Evolutionary conservation across 2,888 invertebrate species (phyloP).

Genomic region (Congeria kusceri): DNA sequence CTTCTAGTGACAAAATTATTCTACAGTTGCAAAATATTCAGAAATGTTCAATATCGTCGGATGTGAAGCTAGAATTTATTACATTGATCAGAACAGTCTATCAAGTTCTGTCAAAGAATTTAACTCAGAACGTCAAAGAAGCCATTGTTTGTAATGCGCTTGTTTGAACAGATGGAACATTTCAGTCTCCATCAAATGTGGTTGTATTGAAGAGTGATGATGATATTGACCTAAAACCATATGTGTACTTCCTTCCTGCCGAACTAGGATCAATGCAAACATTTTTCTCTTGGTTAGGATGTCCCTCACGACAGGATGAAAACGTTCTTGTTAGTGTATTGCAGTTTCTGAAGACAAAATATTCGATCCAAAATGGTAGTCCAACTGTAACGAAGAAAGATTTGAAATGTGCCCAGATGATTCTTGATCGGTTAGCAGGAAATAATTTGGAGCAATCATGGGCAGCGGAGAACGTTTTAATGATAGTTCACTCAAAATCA

Average conservation of each 20-base stretch:
- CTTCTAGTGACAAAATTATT: not conserved
- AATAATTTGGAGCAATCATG: not conserved
- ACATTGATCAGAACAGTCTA: not conserved
- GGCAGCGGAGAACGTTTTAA: not conserved
- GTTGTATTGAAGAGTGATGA: not conserved
- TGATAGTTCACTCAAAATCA: not conserved
- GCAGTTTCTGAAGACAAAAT: too few relatives aligned
- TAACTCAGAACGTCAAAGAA: not conserved
- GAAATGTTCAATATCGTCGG: not conserved
- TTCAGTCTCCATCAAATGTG: not conserved
- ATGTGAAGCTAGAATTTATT: not conserved
- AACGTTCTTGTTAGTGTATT: not conserved
- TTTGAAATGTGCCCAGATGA: not conserved
- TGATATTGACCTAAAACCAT: constrained; percentile 15
- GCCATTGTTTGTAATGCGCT: not conserved
- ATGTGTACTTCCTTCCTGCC: not conserved
- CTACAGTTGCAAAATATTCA: not conserved
- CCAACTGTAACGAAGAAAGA: not conserved
- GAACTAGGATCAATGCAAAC: not conserved
- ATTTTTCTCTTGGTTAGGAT: constrained; percentile 3
- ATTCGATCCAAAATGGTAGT: not conserved
- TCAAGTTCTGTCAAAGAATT: not conserved
- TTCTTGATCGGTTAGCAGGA: constrained; percentile 4
- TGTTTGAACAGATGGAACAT: not conserved
- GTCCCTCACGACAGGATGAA: not conserved